phyloP scores from a whole-genome alignment of 2,797 vertebrate genomes.

The Loriculus beryllinus region DNA sequence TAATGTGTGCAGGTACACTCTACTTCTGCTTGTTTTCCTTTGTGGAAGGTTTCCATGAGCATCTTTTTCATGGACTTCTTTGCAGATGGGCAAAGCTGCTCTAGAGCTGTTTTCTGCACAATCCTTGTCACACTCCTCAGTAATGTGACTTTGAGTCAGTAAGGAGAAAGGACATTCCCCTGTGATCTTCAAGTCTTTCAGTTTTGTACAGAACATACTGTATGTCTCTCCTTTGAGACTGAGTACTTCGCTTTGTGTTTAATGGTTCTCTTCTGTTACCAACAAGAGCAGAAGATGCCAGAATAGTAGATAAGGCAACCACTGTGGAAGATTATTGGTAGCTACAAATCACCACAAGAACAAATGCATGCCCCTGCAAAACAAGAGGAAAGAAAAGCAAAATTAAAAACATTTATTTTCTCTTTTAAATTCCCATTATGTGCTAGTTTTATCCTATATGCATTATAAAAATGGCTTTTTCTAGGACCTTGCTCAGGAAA shows the following conservation, averaged over 20 bases:
- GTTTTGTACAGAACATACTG: conserved; percentile 95
- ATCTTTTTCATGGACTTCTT: conserved; percentile 78
- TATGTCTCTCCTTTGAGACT: not conserved
- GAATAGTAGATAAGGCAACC: not conserved
- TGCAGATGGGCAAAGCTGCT: conserved; percentile 78
- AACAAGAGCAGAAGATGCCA: not conserved
- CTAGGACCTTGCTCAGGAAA: not conserved
- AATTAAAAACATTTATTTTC: not conserved
- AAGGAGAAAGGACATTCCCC: conserved; percentile 95
- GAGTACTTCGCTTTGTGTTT: not conserved
- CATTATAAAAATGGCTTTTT: not conserved
- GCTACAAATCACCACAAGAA: conserved; percentile 27
- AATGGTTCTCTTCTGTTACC: conserved; percentile 3
- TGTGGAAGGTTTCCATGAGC: conserved; percentile 75
- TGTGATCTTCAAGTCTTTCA: conserved; percentile 93
- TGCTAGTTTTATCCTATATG: not conserved
- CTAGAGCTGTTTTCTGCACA: conserved; percentile 64
- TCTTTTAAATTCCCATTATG: not conserved
- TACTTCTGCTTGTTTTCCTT: conserved; percentile 85
- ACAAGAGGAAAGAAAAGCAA: not conserved
- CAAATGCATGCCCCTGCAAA: not conserved
- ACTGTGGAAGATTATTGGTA: not conserved
- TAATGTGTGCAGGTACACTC: conserved; percentile 93
- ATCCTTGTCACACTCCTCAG: conserved; percentile 80
- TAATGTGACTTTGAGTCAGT: conserved; percentile 76